These are phyloP conservation scores for Drosophila quinaria DNA, from an alignment of 2,888 invertebrate genomes.

Conservation along the genomic window DNA sequence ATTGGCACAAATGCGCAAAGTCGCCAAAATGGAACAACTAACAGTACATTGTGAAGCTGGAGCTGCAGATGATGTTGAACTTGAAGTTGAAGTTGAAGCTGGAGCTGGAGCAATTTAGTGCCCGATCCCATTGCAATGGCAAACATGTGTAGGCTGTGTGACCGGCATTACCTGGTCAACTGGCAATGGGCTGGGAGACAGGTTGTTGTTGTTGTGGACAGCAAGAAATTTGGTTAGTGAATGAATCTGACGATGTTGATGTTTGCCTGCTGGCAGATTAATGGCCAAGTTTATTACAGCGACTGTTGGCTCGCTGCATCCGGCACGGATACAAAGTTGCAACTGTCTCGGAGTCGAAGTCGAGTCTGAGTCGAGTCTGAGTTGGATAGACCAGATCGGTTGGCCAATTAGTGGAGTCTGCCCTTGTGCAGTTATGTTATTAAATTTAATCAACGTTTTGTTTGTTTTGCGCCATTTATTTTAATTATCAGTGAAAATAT, in stretches of 20 bases:
- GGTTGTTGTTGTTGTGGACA: constrained; percentile 39
- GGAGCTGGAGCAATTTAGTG: constrained; percentile 51
- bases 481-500: constrained; percentile 72
- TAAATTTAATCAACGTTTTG: constrained; percentile 44
- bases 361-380: not conserved
- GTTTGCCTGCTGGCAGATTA: constrained; percentile 25
- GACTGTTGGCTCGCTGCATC: constrained; percentile 30
- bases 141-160: constrained; percentile 54
- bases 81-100: too few relatives aligned
- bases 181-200: constrained; percentile 26
- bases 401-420: constrained; percentile 47
- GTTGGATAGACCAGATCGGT: constrained; percentile 9
- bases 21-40: constrained; percentile 76
- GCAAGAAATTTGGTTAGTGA: constrained; percentile 39
- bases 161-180: constrained; percentile 48
- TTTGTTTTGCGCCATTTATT: constrained; percentile 41
- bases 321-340: constrained; percentile 34
- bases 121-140: constrained; percentile 55
- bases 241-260: constrained; percentile 27
- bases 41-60: constrained; percentile 61
- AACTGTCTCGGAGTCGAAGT: not conserved
- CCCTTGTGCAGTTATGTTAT: constrained; percentile 54
- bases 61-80: constrained; percentile 25
- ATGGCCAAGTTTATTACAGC: constrained; percentile 36
- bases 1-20: constrained; percentile 75